Percentiles rank a stretch among this genome's conserved stretches.
phyloP scores from a whole-genome alignment of 2,888 invertebrate species.

The Omphaloscelis lunosa region DNA sequence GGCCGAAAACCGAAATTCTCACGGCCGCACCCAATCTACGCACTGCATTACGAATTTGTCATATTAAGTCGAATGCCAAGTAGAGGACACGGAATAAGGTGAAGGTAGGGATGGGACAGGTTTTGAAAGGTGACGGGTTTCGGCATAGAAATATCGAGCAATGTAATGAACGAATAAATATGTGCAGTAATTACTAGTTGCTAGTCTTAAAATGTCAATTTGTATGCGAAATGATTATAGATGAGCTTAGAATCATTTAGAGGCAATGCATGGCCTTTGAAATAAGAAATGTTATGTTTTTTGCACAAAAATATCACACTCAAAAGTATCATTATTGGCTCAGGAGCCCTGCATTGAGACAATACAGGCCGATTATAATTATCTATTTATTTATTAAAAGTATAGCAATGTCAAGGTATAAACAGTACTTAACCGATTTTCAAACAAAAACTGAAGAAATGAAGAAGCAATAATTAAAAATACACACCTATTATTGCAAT shows the following conservation, averaged over 20 bases:
- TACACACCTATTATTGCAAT: constrained; percentile 37
- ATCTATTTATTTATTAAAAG: not conserved
- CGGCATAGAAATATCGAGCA: constrained; percentile 24
- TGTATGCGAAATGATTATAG: not conserved
- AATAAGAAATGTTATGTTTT: not conserved
- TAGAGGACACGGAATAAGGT: constrained; percentile 49
- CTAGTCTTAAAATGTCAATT: constrained; percentile 9
- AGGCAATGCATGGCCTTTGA: not conserved
- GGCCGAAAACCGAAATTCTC: constrained; percentile 77
- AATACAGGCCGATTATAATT: no score
- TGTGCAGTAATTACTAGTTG: constrained; percentile 22
- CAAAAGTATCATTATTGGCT: not conserved
- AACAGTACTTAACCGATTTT: not conserved
- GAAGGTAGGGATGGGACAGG: constrained; percentile 43
- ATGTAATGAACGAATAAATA: constrained; percentile 25
- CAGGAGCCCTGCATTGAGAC: not conserved
- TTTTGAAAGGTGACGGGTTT: constrained; percentile 33
- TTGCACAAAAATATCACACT: not conserved
- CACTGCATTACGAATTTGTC: constrained; percentile 84
- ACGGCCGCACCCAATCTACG: constrained; percentile 80
- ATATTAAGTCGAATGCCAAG: constrained; percentile 66
- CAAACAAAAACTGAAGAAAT: not conserved
- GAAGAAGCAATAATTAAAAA: not conserved
- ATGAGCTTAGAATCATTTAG: not conserved
- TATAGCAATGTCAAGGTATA: not conserved